phyloP scores from a whole-genome alignment of 2,113 vertebrate species.

The Corvus hawaiiensis region DNA sequence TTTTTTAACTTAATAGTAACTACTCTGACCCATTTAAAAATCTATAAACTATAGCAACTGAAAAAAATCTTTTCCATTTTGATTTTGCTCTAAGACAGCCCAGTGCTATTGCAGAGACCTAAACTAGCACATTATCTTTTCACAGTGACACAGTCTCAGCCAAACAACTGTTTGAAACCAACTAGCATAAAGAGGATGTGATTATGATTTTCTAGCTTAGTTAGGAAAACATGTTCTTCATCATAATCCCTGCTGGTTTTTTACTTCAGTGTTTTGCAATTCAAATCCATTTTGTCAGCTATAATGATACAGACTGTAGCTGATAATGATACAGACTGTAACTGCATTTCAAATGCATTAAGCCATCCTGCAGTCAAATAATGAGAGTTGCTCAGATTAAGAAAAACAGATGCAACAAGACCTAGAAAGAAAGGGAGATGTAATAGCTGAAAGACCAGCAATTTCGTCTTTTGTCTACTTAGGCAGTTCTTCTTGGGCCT shows the following conservation, averaged over 20 bases:
- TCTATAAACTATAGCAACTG: not conserved
- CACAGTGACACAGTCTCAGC: not conserved
- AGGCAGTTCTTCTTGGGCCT: not conserved
- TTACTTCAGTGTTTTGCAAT: not conserved
- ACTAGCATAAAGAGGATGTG: not conserved
- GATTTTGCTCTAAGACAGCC: not conserved
- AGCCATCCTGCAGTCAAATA: not conserved
- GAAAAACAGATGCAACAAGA: not conserved
- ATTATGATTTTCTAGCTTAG: not conserved
- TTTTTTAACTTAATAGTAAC: not conserved
- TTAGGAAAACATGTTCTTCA: not conserved
- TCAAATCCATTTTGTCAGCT: conserved; percentile 23
- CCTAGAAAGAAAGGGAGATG: not conserved
- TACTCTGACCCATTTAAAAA: not conserved
- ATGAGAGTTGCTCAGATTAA: not conserved
- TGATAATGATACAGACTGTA: not conserved
- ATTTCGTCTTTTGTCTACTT: not conserved
- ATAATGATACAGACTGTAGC: not conserved
- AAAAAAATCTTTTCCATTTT: not conserved
- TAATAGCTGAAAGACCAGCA: not conserved
- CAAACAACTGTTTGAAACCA: not conserved
- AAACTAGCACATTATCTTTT: not conserved
- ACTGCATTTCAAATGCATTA: conserved; percentile 22
- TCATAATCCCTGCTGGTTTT: not conserved
- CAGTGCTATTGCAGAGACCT: not conserved